Evolutionary conservation across 2,888 invertebrate genomes (phyloP).

Genomic region (Epirrhoe tristata): DNA sequence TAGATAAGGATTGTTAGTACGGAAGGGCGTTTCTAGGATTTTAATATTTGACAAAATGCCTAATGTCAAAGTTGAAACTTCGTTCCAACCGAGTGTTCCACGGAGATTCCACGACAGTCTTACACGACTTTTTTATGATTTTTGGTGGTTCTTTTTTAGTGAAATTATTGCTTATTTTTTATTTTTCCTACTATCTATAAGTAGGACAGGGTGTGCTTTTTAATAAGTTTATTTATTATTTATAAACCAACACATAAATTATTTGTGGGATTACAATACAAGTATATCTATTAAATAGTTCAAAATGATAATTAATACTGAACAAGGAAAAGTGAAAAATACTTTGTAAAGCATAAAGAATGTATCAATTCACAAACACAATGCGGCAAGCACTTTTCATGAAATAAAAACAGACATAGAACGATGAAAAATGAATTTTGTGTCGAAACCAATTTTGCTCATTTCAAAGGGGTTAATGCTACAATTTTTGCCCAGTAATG

Average conservation of each 20-base stretch:
- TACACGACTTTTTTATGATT: no score
- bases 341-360: not conserved
- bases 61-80: no score
- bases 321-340: not conserved
- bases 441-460: constrained; percentile 72
- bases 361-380: constrained; percentile 23
- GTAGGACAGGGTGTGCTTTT: no score
- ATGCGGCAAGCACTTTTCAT: constrained; percentile 39
- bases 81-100: no score
- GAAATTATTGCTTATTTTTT: no score
- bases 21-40: no score
- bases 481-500: constrained; percentile 84
- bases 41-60: no score
- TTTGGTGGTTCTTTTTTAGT: no score
- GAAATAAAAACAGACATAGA: constrained; percentile 46
- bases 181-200: no score
- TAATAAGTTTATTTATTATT: no score
- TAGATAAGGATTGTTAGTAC: no score
- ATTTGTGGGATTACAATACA: not conserved
- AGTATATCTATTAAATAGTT: not conserved
- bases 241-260: not conserved
- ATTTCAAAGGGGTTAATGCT: constrained; percentile 81
- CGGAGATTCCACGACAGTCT: no score
- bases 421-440: constrained; percentile 64
- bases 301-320: not conserved